phyloP scores from a whole-genome alignment of 2,113 vertebrate species.

The Syrrhaptes paradoxus region DNA sequence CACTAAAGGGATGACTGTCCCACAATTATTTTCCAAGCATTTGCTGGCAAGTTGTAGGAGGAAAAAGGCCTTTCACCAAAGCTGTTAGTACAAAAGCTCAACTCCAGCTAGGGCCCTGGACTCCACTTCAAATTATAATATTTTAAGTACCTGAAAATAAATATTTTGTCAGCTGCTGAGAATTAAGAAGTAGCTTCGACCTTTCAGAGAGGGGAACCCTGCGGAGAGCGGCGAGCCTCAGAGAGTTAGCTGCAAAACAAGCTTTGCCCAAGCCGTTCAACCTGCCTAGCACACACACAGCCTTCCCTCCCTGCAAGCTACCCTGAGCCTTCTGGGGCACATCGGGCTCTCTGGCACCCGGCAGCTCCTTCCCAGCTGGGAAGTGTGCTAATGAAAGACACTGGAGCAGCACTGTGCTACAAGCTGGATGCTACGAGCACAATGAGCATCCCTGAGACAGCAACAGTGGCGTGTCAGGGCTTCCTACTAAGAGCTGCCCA shows the following conservation, averaged over 20 bases:
- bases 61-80: slow-evolving; percentile 60
- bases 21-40: slow-evolving; percentile 60
- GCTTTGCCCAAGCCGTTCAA: slow-evolving; percentile 33
- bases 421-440: not conserved
- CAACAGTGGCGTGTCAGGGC: not conserved
- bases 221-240: slow-evolving; percentile 29
- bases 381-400: rapidly evolving
- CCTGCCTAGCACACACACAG: not conserved
- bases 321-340: not conserved
- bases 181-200: slow-evolving; percentile 69
- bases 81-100: slow-evolving; percentile 61
- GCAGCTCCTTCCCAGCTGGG: not conserved
- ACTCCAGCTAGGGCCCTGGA: slow-evolving; percentile 47
- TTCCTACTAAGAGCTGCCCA: not conserved
- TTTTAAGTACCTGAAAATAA: slow-evolving; percentile 73
- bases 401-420: not conserved
- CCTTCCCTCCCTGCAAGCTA: not conserved
- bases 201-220: slow-evolving; percentile 56
- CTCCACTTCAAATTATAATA: slow-evolving; percentile 70
- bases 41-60: slow-evolving; percentile 56
- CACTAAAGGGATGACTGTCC: slow-evolving; percentile 52
- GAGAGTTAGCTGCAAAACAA: slow-evolving; percentile 52
- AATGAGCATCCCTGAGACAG: not conserved
- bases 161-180: slow-evolving; percentile 70
- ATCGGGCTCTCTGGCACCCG: not conserved